Evolutionary conservation across 2,797 vertebrate species (phyloP).

Genomic region (Protosalanx chinensis): DNA sequence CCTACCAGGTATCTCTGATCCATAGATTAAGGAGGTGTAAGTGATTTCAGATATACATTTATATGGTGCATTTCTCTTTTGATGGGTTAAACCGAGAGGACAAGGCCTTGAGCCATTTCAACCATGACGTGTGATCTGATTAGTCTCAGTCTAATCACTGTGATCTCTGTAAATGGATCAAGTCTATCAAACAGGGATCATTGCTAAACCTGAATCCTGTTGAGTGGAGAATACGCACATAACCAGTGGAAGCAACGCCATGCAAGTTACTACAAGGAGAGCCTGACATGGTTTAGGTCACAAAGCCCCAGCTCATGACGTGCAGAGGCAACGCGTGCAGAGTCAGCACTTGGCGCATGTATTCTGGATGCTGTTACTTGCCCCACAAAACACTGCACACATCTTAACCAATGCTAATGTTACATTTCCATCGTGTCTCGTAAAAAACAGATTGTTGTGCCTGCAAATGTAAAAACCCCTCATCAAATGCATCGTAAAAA

Average conservation of each 20-base stretch:
- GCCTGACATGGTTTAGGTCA: too few species aligned
- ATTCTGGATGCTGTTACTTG: too few species aligned
- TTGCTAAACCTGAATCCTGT: constrained; percentile 15
- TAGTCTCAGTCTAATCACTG: constrained; percentile 22
- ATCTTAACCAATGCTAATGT: neutral
- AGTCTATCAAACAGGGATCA: constrained; percentile 26
- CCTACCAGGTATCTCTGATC: neutral
- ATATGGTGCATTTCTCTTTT: too few species aligned
- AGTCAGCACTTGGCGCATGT: too few species aligned
- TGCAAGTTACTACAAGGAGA: too few species aligned
- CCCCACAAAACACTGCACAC: too few species aligned
- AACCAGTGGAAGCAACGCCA: too few species aligned
- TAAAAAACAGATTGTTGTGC: neutral
- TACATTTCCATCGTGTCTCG: neutral
- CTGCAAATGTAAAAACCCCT: neutral
- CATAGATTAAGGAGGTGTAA: neutral
- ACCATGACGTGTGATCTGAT: constrained; percentile 31
- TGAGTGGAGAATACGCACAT: neutral
- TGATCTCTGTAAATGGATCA: constrained; percentile 41
- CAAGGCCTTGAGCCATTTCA: constrained; percentile 28
- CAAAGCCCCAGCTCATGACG: too few species aligned
- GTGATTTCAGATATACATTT: neutral
- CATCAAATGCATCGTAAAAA: constrained; percentile 2
- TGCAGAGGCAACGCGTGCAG: too few species aligned
- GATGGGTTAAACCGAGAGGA: neutral